phyloP scores from a whole-genome alignment of 2,888 invertebrate species.

The Lepeophtheirus nordmannii region DNA sequence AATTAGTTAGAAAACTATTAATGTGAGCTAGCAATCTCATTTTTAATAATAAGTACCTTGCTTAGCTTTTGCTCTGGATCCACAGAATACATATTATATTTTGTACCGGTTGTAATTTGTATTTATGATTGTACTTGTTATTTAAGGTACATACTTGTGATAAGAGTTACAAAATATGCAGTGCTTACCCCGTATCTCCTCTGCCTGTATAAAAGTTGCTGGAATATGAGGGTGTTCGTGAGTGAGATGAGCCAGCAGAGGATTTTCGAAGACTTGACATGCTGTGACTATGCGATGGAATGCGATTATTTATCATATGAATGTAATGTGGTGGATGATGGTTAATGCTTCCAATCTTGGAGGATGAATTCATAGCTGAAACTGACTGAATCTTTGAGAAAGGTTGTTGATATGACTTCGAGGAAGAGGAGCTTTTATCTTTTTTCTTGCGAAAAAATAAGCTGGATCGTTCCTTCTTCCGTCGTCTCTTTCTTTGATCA shows the following conservation, averaged over 20 bases:
- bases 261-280: constrained; percentile 21
- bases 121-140: too few relatives aligned
- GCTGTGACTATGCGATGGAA: constrained; percentile 23
- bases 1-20: too few relatives aligned
- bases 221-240: not conserved
- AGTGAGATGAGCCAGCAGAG: not conserved
- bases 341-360: not conserved
- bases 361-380: constrained; percentile 8
- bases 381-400: constrained; percentile 10
- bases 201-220: constrained; percentile 14
- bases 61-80: too few relatives aligned
- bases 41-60: too few relatives aligned
- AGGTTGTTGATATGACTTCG: not conserved
- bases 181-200: not conserved
- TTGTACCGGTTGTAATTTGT: too few relatives aligned
- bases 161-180: too few relatives aligned
- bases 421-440: constrained; percentile 37
- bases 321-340: too few relatives aligned
- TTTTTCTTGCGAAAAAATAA: constrained; percentile 82
- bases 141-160: too few relatives aligned
- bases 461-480: constrained; percentile 57
- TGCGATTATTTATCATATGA: not conserved
- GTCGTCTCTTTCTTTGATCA: constrained; percentile 39
- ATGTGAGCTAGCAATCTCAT: too few relatives aligned
- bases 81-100: too few relatives aligned